Base-by-base conservation (phyloP, 2,113 vertebrate genomes). In the Xenus cinereus region DNA sequence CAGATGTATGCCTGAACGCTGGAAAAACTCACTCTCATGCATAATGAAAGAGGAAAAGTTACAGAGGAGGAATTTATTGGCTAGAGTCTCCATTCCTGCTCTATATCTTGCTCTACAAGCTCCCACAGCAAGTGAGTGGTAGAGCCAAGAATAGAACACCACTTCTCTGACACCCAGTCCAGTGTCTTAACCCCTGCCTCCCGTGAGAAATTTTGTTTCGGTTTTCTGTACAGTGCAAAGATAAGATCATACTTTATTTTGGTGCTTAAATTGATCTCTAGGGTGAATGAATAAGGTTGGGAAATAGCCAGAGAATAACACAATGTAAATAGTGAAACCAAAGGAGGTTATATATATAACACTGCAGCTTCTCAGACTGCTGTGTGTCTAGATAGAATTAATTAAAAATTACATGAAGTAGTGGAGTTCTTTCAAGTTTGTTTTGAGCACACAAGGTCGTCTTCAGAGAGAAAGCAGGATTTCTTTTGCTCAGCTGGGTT, bases 101-200 rank as follows among this genome's bases (percentile, higher is more conserved):
- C 95, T 96, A 5, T 97, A 89, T 97, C 97, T 97, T 89, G 66
- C 94, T 95, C 95, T 92, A 68, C 88, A 93, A 95, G 94, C 94
- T 97, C 96, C 95, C 96, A 97, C 91, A 96, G 95, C 94, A 95
- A 97, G 94, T 92, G 96, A 97, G 94, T 73, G 73, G 84, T 92
- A 51, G 81, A 97, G 95, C 97, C 96, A 97, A 97, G 94, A 97
- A 97, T 97, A 97, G 97, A 97, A 97, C 89, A 73, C 84, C 95
- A 82, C 93, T 97, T 95, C 87, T 95, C 91, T 89, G 91, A 96
- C 95, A 95, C 96, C 91, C 95, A 94, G 91, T 76, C 84, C 89
- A 35, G 89, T n/a, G 78, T 66, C 97, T 97, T 95, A 97, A 97
- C 96, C 95, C 96, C 91, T 95, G 95, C 62, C 92, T 97, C 96